Conservation (phyloP, 2,797 vertebrate genomes). For the Heterohyrax brucei region DNA sequence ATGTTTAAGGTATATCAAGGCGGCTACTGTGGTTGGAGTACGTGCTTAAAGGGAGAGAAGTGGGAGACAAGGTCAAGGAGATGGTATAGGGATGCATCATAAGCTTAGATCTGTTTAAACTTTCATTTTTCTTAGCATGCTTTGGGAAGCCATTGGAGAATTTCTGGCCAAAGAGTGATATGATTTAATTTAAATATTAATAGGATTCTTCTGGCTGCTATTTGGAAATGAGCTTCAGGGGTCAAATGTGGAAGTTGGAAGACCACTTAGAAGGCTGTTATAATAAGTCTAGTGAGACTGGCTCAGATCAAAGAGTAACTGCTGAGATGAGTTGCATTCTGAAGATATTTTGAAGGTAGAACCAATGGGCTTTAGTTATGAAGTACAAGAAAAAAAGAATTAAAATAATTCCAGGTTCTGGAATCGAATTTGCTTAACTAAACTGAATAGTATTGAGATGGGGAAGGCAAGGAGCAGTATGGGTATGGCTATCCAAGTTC, state of each 20-base stretch:
- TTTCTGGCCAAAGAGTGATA: not conserved
- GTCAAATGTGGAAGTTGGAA: not conserved
- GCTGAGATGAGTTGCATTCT: not conserved
- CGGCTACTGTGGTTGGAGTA: not conserved
- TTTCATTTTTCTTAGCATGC: not conserved
- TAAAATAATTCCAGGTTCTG: not conserved
- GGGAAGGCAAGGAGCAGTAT: not conserved
- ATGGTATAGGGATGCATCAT: not conserved
- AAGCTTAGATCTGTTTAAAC: not conserved
- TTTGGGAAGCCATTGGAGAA: not conserved
- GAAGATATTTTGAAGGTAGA: not conserved
- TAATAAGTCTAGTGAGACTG: not conserved
- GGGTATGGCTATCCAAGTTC: not conserved
- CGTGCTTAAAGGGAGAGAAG: not conserved
- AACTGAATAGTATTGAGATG: not conserved
- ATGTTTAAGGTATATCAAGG: not conserved
- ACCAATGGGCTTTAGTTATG: not conserved
- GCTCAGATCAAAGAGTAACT: not conserved
- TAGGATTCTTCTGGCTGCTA: not conserved
- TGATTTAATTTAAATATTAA: not conserved
- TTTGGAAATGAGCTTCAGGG: not conserved
- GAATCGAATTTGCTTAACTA: not conserved
- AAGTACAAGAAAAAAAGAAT: not conserved
- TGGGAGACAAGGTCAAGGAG: not conserved
- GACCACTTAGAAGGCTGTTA: not conserved